These are phyloP conservation scores for Ardeotis arabs DNA, from an alignment of 2,113 vertebrate genomes.

Conservation along the genomic window DNA sequence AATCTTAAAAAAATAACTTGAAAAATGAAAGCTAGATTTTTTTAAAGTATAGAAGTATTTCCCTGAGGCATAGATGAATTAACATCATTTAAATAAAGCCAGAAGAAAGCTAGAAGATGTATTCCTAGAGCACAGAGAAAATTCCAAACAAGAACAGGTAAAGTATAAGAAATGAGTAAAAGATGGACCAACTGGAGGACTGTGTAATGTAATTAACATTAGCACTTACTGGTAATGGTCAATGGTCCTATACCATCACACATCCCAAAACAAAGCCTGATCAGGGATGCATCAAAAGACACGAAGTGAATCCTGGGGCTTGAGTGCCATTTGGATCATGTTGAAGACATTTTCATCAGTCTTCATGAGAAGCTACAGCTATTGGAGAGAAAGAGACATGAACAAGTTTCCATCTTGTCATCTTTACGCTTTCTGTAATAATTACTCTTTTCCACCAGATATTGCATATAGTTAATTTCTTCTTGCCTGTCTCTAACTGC, in stretches of 20 bases:
- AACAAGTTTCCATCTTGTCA: not conserved
- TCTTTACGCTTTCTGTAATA: not conserved
- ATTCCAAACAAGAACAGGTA: not conserved
- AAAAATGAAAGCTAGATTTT: not conserved
- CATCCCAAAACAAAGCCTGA: conserved; percentile 37
- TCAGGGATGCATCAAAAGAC: conserved; percentile 4
- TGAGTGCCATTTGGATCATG: not conserved
- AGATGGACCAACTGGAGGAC: conserved; percentile 50
- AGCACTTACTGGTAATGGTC: conserved; percentile 33
- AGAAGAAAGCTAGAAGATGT: not conserved
- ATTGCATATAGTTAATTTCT: not conserved
- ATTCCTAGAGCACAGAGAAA: not conserved
- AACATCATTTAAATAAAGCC: not conserved
- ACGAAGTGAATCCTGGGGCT: conserved; percentile 5
- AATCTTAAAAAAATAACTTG: not conserved
- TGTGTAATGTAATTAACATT: conserved; percentile 55
- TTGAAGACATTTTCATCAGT: conserved; percentile 2
- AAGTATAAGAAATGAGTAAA: not conserved
- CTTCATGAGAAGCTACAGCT: not conserved
- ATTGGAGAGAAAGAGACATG: not conserved
- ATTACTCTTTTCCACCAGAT: not conserved
- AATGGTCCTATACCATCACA: conserved; percentile 29
- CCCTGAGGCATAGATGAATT: not conserved
- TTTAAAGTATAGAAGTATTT: not conserved
- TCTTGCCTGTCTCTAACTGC: not conserved